phyloP scores from a whole-genome alignment of 35 echinoderm and acorn worm genomes.

The Acanthaster planci region DNA sequence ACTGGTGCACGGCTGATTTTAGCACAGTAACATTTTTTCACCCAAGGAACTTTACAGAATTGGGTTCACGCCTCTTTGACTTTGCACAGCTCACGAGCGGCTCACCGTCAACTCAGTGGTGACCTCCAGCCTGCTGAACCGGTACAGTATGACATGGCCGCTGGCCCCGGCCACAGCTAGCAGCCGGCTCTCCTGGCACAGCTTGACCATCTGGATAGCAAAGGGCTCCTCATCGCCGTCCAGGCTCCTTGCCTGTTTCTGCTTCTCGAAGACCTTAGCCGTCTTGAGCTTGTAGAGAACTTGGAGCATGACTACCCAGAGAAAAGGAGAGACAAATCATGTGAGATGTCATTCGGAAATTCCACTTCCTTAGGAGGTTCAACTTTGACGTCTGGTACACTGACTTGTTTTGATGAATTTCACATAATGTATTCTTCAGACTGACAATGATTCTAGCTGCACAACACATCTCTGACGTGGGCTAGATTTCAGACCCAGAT shows the following conservation, averaged over 20 bases:
- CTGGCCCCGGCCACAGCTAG: conserved; percentile 88
- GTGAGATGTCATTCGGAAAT: not conserved
- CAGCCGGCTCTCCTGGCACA: conserved; percentile 86
- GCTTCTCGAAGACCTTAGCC: conserved; percentile 95
- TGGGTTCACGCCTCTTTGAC: too few relatives aligned
- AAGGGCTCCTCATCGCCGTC: conserved; percentile 91
- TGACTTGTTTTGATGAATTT: not conserved
- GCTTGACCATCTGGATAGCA: conserved; percentile 88
- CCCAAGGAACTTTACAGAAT: too few relatives aligned
- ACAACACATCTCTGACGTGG: too few relatives aligned
- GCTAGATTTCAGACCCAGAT: too few relatives aligned
- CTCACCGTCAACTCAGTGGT: conserved; percentile 78
- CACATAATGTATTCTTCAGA: too few relatives aligned
- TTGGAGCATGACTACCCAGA: conserved; percentile 81
- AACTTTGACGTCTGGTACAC: too few relatives aligned
- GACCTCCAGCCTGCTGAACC: conserved; percentile 86
- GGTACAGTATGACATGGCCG: conserved; percentile 86
- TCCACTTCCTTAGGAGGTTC: conserved; percentile 73
- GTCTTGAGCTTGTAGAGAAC: conserved; percentile 98
- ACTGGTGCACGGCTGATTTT: too few relatives aligned
- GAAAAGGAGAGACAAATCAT: not conserved
- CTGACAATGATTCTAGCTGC: too few relatives aligned
- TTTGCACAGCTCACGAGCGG: not conserved
- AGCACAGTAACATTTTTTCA: too few relatives aligned
- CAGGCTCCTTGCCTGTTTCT: conserved; percentile 85